phyloP scores from a whole-genome alignment of 1,140 invertebrate species.

The Apolygus lucorum region DNA sequence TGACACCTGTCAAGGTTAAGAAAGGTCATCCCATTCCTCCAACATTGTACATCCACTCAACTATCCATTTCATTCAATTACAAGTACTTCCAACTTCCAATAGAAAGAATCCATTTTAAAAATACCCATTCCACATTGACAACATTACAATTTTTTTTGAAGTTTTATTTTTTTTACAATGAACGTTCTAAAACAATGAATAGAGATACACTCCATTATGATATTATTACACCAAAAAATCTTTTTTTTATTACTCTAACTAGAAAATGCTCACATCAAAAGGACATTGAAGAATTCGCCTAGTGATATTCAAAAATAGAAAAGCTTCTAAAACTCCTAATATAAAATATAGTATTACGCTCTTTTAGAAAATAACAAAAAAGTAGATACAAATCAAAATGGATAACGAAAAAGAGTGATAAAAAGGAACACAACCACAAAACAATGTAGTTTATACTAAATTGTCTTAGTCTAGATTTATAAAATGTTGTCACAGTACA shows the following conservation, averaged over 20 bases:
- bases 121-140: no score
- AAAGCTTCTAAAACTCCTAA: conserved; percentile 25
- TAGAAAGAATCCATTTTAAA: no score
- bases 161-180: no score
- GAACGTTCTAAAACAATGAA: conserved; percentile 6
- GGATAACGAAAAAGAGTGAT: conserved; percentile 26
- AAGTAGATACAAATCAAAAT: not conserved
- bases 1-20: no score
- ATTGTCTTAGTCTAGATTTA: conserved; percentile 29
- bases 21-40: no score
- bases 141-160: no score
- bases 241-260: conserved; percentile 24
- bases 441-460: conserved; percentile 29
- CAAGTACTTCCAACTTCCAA: no score
- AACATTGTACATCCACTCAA: no score
- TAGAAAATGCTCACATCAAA: conserved; percentile 30
- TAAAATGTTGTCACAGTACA: conserved; percentile 33
- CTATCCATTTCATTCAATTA: no score
- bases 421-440: conserved; percentile 32
- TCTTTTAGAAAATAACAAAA: conserved; percentile 25
- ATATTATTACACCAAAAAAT: conserved; percentile 7
- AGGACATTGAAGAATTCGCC: conserved; percentile 24
- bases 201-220: not conserved
- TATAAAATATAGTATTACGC: conserved; percentile 27
- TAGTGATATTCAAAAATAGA: conserved; percentile 30